These are phyloP conservation scores for Neodiprion lecontei DNA, from an alignment of 1,140 invertebrate species.

Conservation along the genomic window DNA sequence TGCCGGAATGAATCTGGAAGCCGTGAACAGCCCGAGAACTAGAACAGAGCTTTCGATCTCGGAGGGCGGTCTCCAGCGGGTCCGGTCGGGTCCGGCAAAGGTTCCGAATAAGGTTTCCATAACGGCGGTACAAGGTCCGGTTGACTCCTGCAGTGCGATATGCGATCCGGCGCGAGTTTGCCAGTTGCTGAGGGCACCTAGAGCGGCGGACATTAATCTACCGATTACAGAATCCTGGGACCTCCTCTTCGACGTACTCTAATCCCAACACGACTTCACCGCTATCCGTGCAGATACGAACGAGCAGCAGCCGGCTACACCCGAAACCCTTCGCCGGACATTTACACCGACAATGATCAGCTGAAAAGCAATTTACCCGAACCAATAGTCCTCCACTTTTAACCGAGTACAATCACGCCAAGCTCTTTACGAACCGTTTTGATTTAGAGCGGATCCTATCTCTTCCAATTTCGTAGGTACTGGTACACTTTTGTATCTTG, in stretches of 20 bases:
- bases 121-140: conserved; percentile 33
- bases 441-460: no score
- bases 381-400: no score
- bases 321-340: background rate
- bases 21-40: no score
- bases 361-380: no score
- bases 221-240: conserved; percentile 57
- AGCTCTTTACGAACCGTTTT: no score
- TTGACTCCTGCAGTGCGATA: conserved; percentile 28
- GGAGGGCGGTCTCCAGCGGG: background rate
- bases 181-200: conserved; percentile 19
- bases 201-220: conserved; percentile 57
- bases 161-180: conserved; percentile 37
- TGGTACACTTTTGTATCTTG: no score
- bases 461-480: no score
- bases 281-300: background rate
- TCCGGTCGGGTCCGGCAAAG: conserved; percentile 17
- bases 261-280: conserved; percentile 41
- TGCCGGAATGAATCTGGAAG: no score
- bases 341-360: no score
- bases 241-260: conserved; percentile 57
- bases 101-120: no score
- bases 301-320: background rate
- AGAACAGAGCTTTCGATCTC: no score
- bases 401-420: no score